phyloP scores from a whole-genome alignment of 2,113 vertebrate species.

The Hoplias malabaricus region DNA sequence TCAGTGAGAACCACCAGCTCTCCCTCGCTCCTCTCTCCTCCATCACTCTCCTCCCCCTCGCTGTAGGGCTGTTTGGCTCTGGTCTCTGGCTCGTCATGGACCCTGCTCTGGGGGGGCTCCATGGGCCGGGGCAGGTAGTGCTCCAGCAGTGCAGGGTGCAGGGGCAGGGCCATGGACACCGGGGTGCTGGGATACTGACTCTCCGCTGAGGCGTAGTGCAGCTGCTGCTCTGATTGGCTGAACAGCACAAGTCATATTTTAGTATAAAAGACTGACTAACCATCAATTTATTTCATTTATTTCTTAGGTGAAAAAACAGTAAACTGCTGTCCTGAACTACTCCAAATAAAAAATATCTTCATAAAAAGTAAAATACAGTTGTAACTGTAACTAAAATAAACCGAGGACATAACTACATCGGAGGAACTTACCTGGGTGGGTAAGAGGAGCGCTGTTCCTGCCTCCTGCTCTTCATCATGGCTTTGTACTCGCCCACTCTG shows the following conservation, averaged over 20 bases:
- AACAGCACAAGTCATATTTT: too few relatives aligned
- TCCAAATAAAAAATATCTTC: too few relatives aligned
- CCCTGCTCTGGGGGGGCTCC: conserved; percentile 61
- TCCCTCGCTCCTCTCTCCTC: conserved; percentile 86
- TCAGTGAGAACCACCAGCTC: conserved; percentile 93
- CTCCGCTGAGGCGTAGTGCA: conserved; percentile 77
- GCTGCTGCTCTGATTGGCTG: conserved; percentile 83
- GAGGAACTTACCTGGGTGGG: conserved; percentile 78
- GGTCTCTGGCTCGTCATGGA: conserved; percentile 60
- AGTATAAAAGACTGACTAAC: too few relatives aligned
- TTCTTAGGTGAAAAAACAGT: too few relatives aligned
- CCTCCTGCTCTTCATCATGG: conserved; percentile 92
- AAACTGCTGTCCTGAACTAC: neutral
- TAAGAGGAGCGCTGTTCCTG: conserved; percentile 89
- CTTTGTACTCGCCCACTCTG: conserved; percentile 97
- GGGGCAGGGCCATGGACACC: conserved; percentile 74
- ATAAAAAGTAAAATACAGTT: too few relatives aligned
- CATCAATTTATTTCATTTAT: too few relatives aligned
- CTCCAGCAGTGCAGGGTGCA: conserved; percentile 82
- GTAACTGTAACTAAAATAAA: too few relatives aligned
- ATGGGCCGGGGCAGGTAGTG: conserved; percentile 81
- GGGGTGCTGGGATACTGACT: conserved; percentile 76
- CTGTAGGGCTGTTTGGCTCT: conserved; percentile 79
- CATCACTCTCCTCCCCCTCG: conserved; percentile 88
- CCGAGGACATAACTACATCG: neutral